Conservation (phyloP, 2,888 invertebrate species). For the Drosophila cognata region DNA sequence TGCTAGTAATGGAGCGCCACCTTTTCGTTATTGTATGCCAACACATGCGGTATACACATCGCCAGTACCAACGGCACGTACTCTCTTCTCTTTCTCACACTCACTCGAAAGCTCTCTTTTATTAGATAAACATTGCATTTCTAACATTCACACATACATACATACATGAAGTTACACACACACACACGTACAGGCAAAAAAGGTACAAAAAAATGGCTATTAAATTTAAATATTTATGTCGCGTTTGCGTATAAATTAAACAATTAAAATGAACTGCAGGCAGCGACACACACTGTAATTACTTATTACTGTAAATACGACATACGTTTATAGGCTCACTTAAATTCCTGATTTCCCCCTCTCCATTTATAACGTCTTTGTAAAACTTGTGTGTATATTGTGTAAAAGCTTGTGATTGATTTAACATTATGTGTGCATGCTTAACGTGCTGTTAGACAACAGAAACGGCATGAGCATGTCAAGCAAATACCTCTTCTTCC, state of each 20-base stretch:
- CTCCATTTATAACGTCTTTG: not conserved
- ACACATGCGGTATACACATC: conserved; percentile 87
- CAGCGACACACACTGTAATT: not conserved
- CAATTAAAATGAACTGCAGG: not conserved
- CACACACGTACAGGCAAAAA: not conserved
- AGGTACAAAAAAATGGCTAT: not conserved
- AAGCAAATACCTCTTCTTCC: not conserved
- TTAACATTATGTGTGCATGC: not conserved
- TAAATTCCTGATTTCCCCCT: not conserved
- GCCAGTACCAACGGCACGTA: conserved; percentile 88
- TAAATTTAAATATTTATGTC: not conserved
- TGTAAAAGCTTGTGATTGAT: not conserved
- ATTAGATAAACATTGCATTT: conserved; percentile 2
- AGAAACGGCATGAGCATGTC: not conserved
- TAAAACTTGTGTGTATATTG: not conserved
- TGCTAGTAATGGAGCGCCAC: conserved; percentile 76
- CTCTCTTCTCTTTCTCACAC: conserved; percentile 43
- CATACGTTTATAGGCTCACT: not conserved
- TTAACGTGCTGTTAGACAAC: not conserved
- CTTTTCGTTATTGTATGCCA: conserved; percentile 87
- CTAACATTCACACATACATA: conserved; percentile 16
- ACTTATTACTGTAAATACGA: not conserved
- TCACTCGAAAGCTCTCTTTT: not conserved
- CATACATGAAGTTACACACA: conserved; percentile 6
- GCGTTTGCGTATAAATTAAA: not conserved